These are phyloP conservation scores for Phyllotreta cruciferae DNA, from an alignment of 2,888 invertebrate genomes.

Conservation along the genomic window DNA sequence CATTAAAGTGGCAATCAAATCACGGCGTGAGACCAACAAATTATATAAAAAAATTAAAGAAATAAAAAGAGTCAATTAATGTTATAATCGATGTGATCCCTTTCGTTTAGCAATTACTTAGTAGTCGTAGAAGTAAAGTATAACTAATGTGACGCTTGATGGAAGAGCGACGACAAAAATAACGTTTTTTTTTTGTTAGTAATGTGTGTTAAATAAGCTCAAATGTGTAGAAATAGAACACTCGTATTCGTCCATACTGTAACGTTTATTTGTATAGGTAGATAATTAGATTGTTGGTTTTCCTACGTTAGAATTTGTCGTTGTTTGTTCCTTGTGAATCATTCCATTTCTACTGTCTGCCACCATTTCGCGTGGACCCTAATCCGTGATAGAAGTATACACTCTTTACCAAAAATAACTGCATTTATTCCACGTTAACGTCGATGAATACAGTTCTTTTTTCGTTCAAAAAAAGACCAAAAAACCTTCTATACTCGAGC, in stretches of 20 bases:
- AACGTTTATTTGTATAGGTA: neutral
- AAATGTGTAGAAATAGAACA: neutral
- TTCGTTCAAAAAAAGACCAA: neutral
- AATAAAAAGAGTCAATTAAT: conserved; percentile 40
- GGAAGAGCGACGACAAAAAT: conserved; percentile 17
- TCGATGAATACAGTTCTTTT: neutral
- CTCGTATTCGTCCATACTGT: neutral
- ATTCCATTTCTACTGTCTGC: conserved; percentile 41
- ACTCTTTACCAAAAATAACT: conserved; percentile 16
- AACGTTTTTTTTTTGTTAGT: neutral
- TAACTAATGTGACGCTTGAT: conserved; percentile 1
- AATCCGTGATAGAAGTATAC: conserved; percentile 41
- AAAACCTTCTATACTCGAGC: neutral
- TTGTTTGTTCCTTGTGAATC: conserved; percentile 23
- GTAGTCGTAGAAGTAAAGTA: conserved; percentile 33
- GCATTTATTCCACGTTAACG: conserved; percentile 9
- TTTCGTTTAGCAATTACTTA: conserved; percentile 26
- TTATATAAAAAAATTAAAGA: conserved; percentile 27
- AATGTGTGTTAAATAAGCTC: conserved; percentile 3
- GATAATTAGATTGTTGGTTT: neutral
- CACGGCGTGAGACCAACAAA: conserved; percentile 37
- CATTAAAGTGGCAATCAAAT: conserved; percentile 35
- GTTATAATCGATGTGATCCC: conserved; percentile 37
- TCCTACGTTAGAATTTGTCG: conserved; percentile 9
- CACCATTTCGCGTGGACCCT: conserved; percentile 32